A percentile compares a stretch with the other conserved stretches of the same genome.
Conservation (phyloP, 64 coral and sea anemone species). For the Acropora tenuis region DNA sequence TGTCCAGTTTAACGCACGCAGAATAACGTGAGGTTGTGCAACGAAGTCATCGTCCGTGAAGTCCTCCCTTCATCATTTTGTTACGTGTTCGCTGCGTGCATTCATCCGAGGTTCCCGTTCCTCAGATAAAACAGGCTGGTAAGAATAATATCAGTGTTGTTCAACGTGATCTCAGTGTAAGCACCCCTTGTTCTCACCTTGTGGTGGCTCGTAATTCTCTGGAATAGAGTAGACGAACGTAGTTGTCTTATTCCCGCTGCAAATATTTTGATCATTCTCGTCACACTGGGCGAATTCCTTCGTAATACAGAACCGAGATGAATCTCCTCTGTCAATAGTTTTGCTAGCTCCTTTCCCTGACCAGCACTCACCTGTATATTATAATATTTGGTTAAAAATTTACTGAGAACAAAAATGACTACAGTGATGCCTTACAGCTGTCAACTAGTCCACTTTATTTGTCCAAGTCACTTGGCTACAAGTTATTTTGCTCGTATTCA, state of each 20-base stretch:
- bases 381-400: not conserved
- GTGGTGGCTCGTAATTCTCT: not conserved
- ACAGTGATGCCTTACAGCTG: too few species aligned
- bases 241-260: constrained; percentile 32
- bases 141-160: too few species aligned
- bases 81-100: too few species aligned
- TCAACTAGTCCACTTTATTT: not conserved
- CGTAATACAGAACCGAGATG: constrained; percentile 48
- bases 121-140: too few species aligned
- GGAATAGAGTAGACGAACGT: constrained; percentile 1
- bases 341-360: constrained; percentile 33
- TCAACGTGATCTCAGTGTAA: not conserved
- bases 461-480: too few species aligned
- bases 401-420: not conserved
- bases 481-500: too few species aligned
- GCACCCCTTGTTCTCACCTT: not conserved
- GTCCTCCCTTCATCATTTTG: too few species aligned
- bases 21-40: too few species aligned
- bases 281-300: constrained; percentile 24
- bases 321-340: constrained; percentile 24
- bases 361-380: constrained; percentile 80
- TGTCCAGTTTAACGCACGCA: too few species aligned
- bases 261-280: not conserved
- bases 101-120: too few species aligned
- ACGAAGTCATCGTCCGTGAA: too few species aligned